Base-by-base conservation (phyloP, 2,113 vertebrate species). In the Merops nubicus region DNA sequence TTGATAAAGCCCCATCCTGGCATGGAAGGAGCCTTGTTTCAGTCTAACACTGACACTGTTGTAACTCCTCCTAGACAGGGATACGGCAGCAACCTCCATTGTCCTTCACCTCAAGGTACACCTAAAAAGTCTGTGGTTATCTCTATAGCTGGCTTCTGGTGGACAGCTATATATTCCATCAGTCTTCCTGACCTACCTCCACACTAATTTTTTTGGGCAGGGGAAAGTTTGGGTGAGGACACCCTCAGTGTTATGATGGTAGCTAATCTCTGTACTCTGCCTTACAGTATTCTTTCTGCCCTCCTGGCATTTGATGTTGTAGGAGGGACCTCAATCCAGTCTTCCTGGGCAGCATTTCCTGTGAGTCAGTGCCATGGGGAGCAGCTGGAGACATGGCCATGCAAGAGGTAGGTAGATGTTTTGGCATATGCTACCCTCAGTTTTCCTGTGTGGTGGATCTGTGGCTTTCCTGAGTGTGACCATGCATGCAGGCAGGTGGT, bases 311-410 rank as follows among this genome's bases (percentile, higher is more conserved):
- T 69, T 77, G 16, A 10, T 25, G 12, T 56, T 86, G 16, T 74
- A 57, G 47, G 12, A 65, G 22, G 6, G 14, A 78, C 29, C 28
- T 84, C 56, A 48, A 5, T 34, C 22, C 33, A 28, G 0, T 34
- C 12, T 57, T 80, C 7, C 59, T 47, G 50, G 38, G 6, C n/a
- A 65, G 2, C 22, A 14, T 22, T 33, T 74, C 21, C 34, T 2
- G 3, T 22, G 11, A 31, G 50, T 14, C 9, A 34, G 33, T 72
- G 8, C 9, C 31, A n/a, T 3, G n/a, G 1, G 9, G 29, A 60
- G 34, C 0, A 0, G 33, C 83, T 70, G 57, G 33, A 82, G 43
- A 28, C 15, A 1, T 2, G 26, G 22, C 48, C 18, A 3, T 17
- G 18, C 0, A 7, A 85, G 75, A 50, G 34, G 70, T 12, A 26